Percentiles rank a stretch among this genome's conserved stretches.
Conservation (phyloP, 2,113 vertebrate species). For the Pteronura brasiliensis region DNA sequence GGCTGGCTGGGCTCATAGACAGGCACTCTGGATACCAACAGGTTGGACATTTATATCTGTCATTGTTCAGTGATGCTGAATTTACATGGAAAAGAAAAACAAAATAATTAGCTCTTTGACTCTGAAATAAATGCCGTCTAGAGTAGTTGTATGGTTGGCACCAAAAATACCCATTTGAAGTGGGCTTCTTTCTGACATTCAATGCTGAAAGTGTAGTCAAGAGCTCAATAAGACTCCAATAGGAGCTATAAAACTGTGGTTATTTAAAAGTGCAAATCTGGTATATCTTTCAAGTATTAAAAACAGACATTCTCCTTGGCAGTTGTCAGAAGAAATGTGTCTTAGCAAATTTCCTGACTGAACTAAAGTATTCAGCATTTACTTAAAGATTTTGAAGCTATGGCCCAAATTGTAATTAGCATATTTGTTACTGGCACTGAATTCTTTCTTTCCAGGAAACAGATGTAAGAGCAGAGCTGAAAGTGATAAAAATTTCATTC, state of each 20-base stretch:
- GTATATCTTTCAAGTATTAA: conserved; percentile 86
- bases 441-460: conserved; percentile 74
- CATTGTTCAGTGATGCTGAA: background rate
- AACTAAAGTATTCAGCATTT: conserved; percentile 81
- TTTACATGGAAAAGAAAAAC: conserved; percentile 17
- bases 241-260: conserved; percentile 80
- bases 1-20: background rate
- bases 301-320: conserved; percentile 86
- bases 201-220: conserved; percentile 50
- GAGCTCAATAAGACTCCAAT: conserved; percentile 61
- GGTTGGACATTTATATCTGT: background rate
- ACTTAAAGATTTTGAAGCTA: conserved; percentile 83
- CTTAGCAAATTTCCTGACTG: conserved; percentile 84
- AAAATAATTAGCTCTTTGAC: conserved; percentile 50
- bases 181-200: conserved; percentile 65
- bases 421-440: conserved; percentile 81
- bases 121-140: conserved; percentile 44
- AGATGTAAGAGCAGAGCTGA: conserved; percentile 74
- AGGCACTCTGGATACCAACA: background rate
- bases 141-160: conserved; percentile 46
- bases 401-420: conserved; percentile 82
- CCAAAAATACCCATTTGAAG: conserved; percentile 43
- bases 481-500: conserved; percentile 77
- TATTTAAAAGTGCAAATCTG: conserved; percentile 85
- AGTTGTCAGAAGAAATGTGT: conserved; percentile 82